Conservation (phyloP, 1,140 invertebrate genomes). For the Ctenoplectra terminalis region DNA sequence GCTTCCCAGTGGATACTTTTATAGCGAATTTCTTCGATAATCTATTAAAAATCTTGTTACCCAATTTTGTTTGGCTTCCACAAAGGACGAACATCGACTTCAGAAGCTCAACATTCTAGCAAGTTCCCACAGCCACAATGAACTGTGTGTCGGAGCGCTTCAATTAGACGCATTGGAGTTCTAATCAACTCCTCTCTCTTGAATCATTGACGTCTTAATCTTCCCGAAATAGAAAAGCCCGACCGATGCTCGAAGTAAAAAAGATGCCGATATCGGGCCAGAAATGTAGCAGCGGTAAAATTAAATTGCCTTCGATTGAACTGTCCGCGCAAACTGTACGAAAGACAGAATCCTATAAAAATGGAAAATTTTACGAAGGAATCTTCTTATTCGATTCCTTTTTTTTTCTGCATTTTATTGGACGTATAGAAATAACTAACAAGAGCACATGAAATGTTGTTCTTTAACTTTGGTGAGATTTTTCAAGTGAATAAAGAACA, state of each 20-base stretch:
- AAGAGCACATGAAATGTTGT: too few species aligned
- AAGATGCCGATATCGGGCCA: slow-evolving; percentile 20
- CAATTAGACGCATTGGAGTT: slow-evolving; percentile 30
- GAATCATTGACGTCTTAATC: slow-evolving; percentile 46
- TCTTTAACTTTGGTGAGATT: too few species aligned
- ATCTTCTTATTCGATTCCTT: not conserved
- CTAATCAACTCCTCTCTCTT: slow-evolving; percentile 33
- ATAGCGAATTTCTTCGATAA: too few species aligned
- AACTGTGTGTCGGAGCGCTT: not conserved
- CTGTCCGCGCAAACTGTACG: not conserved
- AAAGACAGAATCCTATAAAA: not conserved
- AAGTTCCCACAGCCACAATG: not conserved
- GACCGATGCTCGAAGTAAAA: not conserved
- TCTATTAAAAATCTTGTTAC: slow-evolving; percentile 27
- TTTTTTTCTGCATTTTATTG: not conserved
- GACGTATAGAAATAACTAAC: too few species aligned
- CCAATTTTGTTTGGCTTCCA: not conserved
- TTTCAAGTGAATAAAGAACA: too few species aligned
- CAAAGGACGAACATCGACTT: not conserved
- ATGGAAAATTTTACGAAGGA: not conserved
- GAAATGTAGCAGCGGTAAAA: slow-evolving; percentile 7
- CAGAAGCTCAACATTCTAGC: not conserved
- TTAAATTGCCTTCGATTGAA: slow-evolving; percentile 35
- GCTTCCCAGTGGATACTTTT: too few species aligned
- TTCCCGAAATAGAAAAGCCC: slow-evolving; percentile 39